Evolutionary conservation across 2,888 invertebrate genomes (phyloP).

Genomic region (Hyposoter dolosus): DNA sequence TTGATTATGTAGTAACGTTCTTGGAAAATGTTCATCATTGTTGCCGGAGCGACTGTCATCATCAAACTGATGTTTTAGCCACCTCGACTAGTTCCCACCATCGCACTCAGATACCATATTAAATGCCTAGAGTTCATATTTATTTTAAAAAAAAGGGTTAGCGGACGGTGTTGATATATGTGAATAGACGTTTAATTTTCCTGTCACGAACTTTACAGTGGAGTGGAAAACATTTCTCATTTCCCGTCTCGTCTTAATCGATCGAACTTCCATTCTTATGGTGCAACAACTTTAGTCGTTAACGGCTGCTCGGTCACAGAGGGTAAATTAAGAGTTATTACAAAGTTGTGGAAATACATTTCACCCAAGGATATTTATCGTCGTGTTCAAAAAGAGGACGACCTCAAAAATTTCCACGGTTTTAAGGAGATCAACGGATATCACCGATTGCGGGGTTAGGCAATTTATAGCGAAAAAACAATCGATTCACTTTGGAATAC

Average conservation of each 20-base stretch:
- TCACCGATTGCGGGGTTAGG: too few relatives aligned
- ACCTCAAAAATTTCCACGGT: too few relatives aligned
- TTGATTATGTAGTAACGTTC: conserved; percentile 58
- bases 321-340: not conserved
- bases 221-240: not conserved
- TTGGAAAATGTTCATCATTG: conserved; percentile 45
- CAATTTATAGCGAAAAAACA: too few relatives aligned
- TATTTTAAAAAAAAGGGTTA: not conserved
- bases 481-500: too few relatives aligned
- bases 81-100: not conserved
- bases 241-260: not conserved
- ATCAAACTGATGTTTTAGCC: conserved; percentile 15
- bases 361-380: not conserved
- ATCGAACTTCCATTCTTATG: not conserved
- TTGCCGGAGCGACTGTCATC: conserved; percentile 3
- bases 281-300: not conserved
- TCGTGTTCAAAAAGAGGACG: not conserved
- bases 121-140: not conserved
- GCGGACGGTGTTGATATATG: conserved; percentile 31
- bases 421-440: too few relatives aligned
- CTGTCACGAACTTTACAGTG: conserved; percentile 10
- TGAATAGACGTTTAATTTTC: conserved; percentile 50
- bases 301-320: not conserved
- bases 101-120: not conserved
- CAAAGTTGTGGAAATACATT: not conserved